Evolutionary conservation across 2,797 vertebrate species (phyloP).

Genomic region (Pseudochirops corinnae): DNA sequence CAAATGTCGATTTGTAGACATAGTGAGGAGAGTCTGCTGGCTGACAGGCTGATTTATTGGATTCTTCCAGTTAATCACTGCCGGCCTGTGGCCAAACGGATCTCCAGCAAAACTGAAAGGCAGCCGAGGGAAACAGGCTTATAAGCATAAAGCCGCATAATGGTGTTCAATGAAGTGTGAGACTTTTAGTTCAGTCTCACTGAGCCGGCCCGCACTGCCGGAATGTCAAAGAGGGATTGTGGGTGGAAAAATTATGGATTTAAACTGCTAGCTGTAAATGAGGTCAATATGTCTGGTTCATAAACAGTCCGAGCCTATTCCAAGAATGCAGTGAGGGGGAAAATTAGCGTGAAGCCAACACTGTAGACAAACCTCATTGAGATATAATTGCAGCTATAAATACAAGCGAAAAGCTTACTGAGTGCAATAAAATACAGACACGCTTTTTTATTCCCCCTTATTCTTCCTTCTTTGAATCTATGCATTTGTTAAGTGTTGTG

Average conservation of each 20-base stretch:
- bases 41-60: slow-evolving; percentile 98
- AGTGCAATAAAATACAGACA: slow-evolving; percentile 90
- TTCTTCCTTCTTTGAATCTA: slow-evolving; percentile 86
- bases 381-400: slow-evolving; percentile 94
- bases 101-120: slow-evolving; percentile 92
- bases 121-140: slow-evolving; percentile 91
- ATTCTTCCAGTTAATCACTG: slow-evolving; percentile 96
- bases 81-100: slow-evolving; percentile 90
- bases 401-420: slow-evolving; percentile 91
- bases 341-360: slow-evolving; percentile 95
- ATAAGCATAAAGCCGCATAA: slow-evolving; percentile 95
- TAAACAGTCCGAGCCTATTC: slow-evolving; percentile 96
- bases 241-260: slow-evolving; percentile 94
- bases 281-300: slow-evolving; percentile 98
- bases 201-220: slow-evolving; percentile 89
- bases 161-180: slow-evolving; percentile 98
- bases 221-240: slow-evolving; percentile 93
- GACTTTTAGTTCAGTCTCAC: slow-evolving; percentile 98
- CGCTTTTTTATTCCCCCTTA: slow-evolving; percentile 85
- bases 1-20: slow-evolving; percentile 92
- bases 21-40: slow-evolving; percentile 90
- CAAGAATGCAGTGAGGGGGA: slow-evolving; percentile 90
- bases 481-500: slow-evolving; percentile 88
- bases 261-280: slow-evolving; percentile 95
- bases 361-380: slow-evolving; percentile 94